A percentile compares a stretch with the other conserved stretches of the same genome.
Evolutionary conservation across 2,797 vertebrate genomes (phyloP).

Genomic region (Dicrostonyx torquatus): DNA sequence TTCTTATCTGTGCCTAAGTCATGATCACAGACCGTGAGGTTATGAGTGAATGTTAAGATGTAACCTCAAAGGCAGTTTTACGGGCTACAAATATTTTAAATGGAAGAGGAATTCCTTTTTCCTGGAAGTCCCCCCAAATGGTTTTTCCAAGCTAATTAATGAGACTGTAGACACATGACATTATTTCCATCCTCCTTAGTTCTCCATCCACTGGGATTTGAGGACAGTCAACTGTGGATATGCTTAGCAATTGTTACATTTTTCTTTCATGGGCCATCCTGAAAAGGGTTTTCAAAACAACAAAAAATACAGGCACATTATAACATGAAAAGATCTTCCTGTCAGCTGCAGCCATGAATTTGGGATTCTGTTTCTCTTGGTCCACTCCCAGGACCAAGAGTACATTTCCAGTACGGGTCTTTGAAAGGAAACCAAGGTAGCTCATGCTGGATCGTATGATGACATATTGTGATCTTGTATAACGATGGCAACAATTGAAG

Average conservation of each 20-base stretch:
- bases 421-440: not conserved
- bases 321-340: not conserved
- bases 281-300: not conserved
- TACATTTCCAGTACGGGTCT: not conserved
- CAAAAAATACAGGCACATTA: not conserved
- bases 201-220: not conserved
- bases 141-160: not conserved
- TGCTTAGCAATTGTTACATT: not conserved
- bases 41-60: not conserved
- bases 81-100: not conserved
- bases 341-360: not conserved
- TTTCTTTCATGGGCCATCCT: not conserved
- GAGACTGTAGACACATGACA: not conserved
- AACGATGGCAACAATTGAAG: not conserved
- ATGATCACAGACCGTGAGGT: not conserved
- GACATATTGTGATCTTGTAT: not conserved
- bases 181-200: not conserved
- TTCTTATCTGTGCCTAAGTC: not conserved
- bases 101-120: conserved; percentile 19
- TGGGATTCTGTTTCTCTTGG: not conserved
- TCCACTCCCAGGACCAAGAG: not conserved
- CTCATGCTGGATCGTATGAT: not conserved
- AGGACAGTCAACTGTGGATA: not conserved
- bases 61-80: not conserved
- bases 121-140: not conserved